Evolutionary conservation across 2,888 invertebrate species (phyloP), one percentile per base, ranked within the genome.

Genomic region (Ennomos erosarius): DNA sequence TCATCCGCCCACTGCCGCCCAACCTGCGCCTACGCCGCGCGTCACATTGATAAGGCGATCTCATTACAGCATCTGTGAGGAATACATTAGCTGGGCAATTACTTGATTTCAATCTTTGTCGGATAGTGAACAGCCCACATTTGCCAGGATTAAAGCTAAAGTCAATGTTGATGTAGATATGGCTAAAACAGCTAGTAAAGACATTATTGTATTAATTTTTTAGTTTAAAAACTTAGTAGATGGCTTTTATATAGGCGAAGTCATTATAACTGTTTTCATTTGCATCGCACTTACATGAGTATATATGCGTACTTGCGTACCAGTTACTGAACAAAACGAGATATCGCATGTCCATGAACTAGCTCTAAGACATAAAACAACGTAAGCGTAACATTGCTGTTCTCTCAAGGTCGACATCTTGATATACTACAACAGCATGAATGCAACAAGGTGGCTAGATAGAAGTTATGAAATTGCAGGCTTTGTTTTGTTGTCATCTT

Each of bases 1-100:
- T 84, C 84, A 82, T 67, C 69, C 85, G 81, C 88, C 90, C 82
- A 86, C 89, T 69, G 71, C 78, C 76, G 76, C 79, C 84, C 80
- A 79, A 43, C 36, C 68, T 68, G 76, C 80, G 75, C 88, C 90
- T 82, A 88, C 88, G 82, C 79, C 65, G 46, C 67, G 59, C 88
- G 82, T 79, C 65, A 44, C 67, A 59, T 65, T 64, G 69, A 68
- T 71, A 74, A 75, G 67, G 64, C 67, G 68, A 67, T 70, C 68
- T 71, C 62, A 64, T 56, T 70, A 64, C 61, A 67, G 66, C 65
- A 63, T 69, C 72, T 68, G 68, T 72, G 69, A 70, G 48, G 66
- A 68, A 58, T 67, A 67, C 54, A 59, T 49, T 55, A 64, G 51
- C 55, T 50, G 34, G 34, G 34, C 60, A 49, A 35, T 58, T 56